Evolutionary conservation across 1,140 invertebrate genomes (phyloP).

Genomic region (Hesperophylax magnus): DNA sequence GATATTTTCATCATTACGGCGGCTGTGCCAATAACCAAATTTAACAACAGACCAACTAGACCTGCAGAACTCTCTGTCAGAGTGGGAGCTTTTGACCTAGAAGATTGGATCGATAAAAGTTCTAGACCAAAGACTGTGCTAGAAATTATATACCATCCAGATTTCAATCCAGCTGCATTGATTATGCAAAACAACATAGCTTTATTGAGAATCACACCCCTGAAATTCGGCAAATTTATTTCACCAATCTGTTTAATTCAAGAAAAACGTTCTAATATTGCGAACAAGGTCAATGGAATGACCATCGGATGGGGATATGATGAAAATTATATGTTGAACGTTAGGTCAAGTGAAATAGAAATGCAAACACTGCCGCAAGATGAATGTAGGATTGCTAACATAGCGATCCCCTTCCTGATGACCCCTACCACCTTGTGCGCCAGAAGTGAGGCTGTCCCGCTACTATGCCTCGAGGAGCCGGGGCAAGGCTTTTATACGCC

Average conservation of each 20-base stretch:
- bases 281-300: background rate
- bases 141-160: background rate
- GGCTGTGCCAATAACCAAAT: too few relatives aligned
- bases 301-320: background rate
- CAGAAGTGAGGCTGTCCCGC: background rate
- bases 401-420: background rate
- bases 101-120: background rate
- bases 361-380: background rate
- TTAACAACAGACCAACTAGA: too few relatives aligned
- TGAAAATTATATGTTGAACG: background rate
- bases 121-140: background rate
- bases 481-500: background rate
- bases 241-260: background rate
- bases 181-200: background rate
- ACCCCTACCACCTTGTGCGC: background rate
- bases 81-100: background rate
- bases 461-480: background rate
- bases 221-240: background rate
- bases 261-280: background rate
- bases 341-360: background rate
- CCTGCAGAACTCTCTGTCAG: background rate
- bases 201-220: background rate
- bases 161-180: background rate
- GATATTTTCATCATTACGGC: too few relatives aligned
- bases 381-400: background rate